Evolutionary conservation across 2,113 vertebrate species (phyloP), one percentile per base, ranked within the genome.

Genomic region (Pheucticus melanocephalus): DNA sequence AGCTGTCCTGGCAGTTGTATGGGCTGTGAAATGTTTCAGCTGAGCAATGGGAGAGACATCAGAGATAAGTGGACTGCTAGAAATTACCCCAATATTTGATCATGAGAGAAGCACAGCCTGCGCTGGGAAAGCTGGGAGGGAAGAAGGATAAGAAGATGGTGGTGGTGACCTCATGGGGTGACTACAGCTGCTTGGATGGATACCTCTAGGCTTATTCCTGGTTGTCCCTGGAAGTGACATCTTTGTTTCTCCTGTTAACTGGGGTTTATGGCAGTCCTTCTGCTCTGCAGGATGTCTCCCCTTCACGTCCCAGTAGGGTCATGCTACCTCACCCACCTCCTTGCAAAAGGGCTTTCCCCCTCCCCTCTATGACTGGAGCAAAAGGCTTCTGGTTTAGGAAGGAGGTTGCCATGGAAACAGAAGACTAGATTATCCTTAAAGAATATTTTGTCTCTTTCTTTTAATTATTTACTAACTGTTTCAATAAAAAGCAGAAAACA

Each of bases 391-490:
- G 92, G 66, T 37, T 96, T 94, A 86, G 77, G 85, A 87, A 92
- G 47, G n/a, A 72, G 21, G 93, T 97, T 97, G 56, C 92, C 68
- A 84, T 97, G 87, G 96, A 93, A 97, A 97, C 97, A 82, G 79
- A 96, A 83, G 92, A 86, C 33, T 56, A 65, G 77, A 57, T 96
- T 97, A 94, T 97, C 93, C 94, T 94, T 86, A 69, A 97, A 93
- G 89, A 91, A 6, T 96, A 92, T 97, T 96, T 97, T 94, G 87
- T 94, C 92, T 97, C 68, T 92, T 61, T 90, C 84, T 96, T 92
- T 97, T 96, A 97, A 97, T 97, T 97, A 97, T 97, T 97, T 96
- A 96, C 96, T 90, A 95, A 86, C 89, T 78, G 48, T 95, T 96
- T 95, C 88, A 96, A 95, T 75, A 96, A 92, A 63, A 73, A 94